Conservation (phyloP, 2,888 invertebrate species). For the Thymelicus lineola region DNA sequence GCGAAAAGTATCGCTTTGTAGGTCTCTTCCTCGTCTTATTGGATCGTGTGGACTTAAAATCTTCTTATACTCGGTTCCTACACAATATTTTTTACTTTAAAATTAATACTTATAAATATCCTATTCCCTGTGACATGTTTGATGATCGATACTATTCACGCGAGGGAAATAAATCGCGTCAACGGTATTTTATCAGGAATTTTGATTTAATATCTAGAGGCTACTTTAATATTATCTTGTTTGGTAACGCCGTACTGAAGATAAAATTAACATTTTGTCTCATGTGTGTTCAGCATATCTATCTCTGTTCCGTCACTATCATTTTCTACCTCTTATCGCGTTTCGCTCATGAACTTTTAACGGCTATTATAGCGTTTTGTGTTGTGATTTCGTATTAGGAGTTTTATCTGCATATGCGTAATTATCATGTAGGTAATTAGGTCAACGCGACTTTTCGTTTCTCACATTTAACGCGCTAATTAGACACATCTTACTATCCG, state of each 20-base stretch:
- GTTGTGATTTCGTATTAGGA: slow-evolving; percentile 29
- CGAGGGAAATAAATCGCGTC: slow-evolving; percentile 64
- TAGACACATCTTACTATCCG: background rate
- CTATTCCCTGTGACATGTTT: slow-evolving; percentile 36
- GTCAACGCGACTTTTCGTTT: slow-evolving; percentile 8
- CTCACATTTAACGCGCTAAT: background rate
- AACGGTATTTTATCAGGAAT: slow-evolving; percentile 71
- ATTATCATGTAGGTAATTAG: slow-evolving; percentile 32
- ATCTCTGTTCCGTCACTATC: slow-evolving; percentile 50
- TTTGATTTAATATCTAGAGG: slow-evolving; percentile 73
- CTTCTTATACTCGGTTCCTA: too few relatives aligned
- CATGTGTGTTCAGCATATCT: slow-evolving; percentile 59
- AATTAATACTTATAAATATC: background rate
- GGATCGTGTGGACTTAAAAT: too few relatives aligned
- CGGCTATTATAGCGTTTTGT: slow-evolving; percentile 16
- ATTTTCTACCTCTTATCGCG: slow-evolving; percentile 32
- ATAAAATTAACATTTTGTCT: slow-evolving; percentile 71
- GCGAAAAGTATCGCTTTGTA: too few relatives aligned
- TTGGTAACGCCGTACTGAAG: slow-evolving; percentile 64
- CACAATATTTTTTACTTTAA: too few relatives aligned
- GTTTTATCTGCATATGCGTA: slow-evolving; percentile 18
- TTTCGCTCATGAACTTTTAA: slow-evolving; percentile 26
- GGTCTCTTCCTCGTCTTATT: too few relatives aligned
- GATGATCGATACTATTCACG: slow-evolving; percentile 48
- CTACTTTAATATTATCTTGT: slow-evolving; percentile 75